phyloP scores from a whole-genome alignment of 2,113 vertebrate species.

The Urocolius indicus region DNA sequence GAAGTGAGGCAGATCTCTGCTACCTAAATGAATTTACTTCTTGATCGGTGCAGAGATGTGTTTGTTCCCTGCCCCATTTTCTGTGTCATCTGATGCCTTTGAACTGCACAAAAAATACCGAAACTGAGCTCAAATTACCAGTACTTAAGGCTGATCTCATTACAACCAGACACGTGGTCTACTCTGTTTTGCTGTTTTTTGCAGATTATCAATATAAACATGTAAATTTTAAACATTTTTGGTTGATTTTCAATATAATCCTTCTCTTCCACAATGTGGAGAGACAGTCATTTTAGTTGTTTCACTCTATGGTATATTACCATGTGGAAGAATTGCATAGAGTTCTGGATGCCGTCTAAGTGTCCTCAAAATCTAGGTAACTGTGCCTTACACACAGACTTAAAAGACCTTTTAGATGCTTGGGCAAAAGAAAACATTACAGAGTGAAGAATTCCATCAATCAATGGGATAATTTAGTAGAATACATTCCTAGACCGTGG shows the following conservation, averaged over 20 bases:
- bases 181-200: background rate
- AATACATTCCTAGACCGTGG: background rate
- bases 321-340: background rate
- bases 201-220: background rate
- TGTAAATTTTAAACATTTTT: background rate
- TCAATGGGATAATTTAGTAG: background rate
- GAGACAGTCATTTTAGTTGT: background rate
- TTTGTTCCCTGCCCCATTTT: background rate
- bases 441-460: background rate
- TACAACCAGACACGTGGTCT: background rate
- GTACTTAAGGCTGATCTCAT: background rate
- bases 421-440: background rate
- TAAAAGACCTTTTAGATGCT: background rate
- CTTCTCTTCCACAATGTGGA: background rate
- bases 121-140: background rate
- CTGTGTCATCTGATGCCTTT: background rate
- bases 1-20: background rate
- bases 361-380: fast-evolving
- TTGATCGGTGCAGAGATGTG: background rate
- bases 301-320: background rate
- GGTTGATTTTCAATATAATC: background rate
- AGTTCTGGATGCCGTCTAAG: background rate
- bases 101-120: background rate
- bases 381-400: background rate
- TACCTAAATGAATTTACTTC: background rate